Evolutionary conservation across 1,140 invertebrate species (phyloP), one percentile per base, ranked within the genome.

Genomic region (Listronotus oregonensis): DNA sequence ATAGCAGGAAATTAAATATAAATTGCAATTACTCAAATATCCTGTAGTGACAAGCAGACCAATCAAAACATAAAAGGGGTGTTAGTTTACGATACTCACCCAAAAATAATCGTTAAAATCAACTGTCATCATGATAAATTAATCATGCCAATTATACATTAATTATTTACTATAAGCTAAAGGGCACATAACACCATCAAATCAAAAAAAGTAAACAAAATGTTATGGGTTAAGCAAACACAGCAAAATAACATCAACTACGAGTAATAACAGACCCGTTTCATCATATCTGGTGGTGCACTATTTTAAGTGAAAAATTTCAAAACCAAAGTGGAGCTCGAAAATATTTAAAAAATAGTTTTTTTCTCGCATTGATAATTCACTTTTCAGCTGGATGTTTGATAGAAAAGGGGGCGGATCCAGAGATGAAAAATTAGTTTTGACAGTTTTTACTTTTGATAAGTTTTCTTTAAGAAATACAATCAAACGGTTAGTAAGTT

Each of bases 71-170:
- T 56, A 57, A 56, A 49, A 34, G 44, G 27, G 6, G 10, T 42
- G 39, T 49, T 14, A 46, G 32, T 62, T 50, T 43, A 51, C 56
- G 14, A 12, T 34, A 82, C 85, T 85, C 80, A 90, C 89, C 89
- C 89, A 91, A 83, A 91, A 91, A 79, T 89, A 90, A 80, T 91
- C 88, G 73, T 87, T 88, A 80, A 91, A 91, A 77, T 90, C 87
- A 71, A 91, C 89, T 73, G 88, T 90, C 89, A 90, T 90, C 64
- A 77, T 82, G 71, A 61, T 47, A 66, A 68, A 63, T 58, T 72
- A 66, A 63, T 55, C 69, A 73, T 74, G 40, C 71, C 71, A 67
- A 71, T 65, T 57, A 66, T 40, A 71, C 57, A 47, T 51, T 64
- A 34, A 49, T 55, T 64, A 37, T 37, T 60, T 52, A 44, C 47